Conservation (phyloP, 64 coral and sea anemone species). For the Astreopora myriophthalma region DNA sequence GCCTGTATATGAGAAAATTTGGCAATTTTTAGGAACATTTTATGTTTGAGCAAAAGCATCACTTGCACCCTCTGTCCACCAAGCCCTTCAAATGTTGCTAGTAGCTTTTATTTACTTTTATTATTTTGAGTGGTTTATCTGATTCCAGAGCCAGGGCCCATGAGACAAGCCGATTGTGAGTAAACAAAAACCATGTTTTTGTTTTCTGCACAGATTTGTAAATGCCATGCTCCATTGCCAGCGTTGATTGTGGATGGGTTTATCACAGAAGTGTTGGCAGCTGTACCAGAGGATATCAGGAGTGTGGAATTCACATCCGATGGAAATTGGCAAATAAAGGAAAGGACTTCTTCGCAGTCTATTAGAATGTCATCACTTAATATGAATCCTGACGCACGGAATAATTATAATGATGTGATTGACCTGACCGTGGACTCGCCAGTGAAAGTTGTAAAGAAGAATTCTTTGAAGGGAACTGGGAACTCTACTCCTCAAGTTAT, state of each 20-base stretch:
- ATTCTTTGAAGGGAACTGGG: neutral
- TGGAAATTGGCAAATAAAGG: neutral
- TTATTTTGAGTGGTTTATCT: too few species aligned
- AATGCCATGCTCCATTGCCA: neutral
- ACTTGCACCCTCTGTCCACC: too few species aligned
- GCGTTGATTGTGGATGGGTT: slow-evolving; percentile 23
- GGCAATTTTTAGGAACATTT: too few species aligned
- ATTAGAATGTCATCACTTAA: neutral
- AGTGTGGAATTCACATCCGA: slow-evolving; percentile 24
- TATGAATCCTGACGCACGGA: neutral
- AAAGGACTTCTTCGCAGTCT: neutral
- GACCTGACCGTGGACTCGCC: slow-evolving; percentile 23
- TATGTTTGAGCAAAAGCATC: too few species aligned
- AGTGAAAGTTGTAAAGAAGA: neutral
- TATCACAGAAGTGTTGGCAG: neutral
- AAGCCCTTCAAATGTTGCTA: too few species aligned
- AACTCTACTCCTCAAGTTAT: neutral
- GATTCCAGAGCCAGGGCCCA: too few species aligned
- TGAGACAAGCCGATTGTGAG: neutral
- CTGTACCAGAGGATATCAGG: slow-evolving; percentile 11
- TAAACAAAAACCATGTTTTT: too few species aligned
- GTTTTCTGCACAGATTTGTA: slow-evolving; percentile 13
- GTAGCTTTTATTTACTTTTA: too few species aligned
- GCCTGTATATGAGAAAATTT: too few species aligned
- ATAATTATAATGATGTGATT: slow-evolving; percentile 4